A percentile compares a stretch with the other conserved stretches of the same genome.
Conservation (phyloP, 1,140 invertebrate genomes). For the Drosophila pectinifera region DNA sequence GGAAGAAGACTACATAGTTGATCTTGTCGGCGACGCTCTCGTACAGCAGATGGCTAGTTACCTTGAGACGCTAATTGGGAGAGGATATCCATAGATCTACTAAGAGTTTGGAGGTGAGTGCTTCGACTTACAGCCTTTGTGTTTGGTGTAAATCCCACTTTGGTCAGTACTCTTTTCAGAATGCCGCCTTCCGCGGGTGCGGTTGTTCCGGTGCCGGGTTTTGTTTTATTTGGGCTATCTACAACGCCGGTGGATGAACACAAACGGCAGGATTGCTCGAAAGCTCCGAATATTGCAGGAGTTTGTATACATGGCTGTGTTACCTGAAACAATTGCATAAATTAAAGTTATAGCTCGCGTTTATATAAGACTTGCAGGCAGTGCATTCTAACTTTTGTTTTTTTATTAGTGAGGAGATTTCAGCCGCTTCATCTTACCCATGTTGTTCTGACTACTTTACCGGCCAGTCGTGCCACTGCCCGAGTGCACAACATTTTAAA, state of each 20-base stretch:
- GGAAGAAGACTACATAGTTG: constrained; percentile 87
- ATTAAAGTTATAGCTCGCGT: constrained; percentile 26
- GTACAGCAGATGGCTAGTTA: constrained; percentile 87
- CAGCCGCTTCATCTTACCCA: constrained; percentile 21
- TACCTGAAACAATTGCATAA: constrained; percentile 35
- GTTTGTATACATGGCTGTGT: constrained; percentile 39
- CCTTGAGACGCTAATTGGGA: constrained; percentile 86
- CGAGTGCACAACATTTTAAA: constrained; percentile 68
- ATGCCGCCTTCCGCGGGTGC: constrained; percentile 55
- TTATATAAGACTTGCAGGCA: constrained; percentile 67
- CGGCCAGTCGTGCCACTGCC: constrained; percentile 43
- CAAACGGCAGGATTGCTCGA: constrained; percentile 46
- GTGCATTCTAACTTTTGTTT: neutral
- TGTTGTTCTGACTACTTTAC: constrained; percentile 15
- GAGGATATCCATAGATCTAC: neutral
- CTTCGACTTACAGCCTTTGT: constrained; percentile 66
- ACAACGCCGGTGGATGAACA: constrained; percentile 64
- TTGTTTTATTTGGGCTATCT: constrained; percentile 46
- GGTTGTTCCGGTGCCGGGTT: constrained; percentile 27
- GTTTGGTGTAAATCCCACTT: constrained; percentile 81
- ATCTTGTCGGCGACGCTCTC: constrained; percentile 88
- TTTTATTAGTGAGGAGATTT: neutral
- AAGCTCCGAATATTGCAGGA: neutral
- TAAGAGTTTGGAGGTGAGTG: neutral
- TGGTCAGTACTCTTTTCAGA: constrained; percentile 74